phyloP scores from a whole-genome alignment of 2,113 vertebrate species.

The Pleuronectes platessa region DNA sequence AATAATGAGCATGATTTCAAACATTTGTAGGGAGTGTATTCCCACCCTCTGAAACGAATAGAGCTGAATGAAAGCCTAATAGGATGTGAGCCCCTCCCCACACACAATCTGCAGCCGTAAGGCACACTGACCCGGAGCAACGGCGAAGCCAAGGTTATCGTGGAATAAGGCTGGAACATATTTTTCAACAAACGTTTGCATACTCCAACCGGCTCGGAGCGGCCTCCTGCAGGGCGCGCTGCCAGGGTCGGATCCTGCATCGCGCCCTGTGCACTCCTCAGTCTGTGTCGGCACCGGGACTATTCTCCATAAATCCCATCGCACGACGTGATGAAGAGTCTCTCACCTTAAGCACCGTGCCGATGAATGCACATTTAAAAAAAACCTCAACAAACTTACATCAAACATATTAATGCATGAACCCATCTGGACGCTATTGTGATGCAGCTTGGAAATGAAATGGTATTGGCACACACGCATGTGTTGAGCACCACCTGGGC shows the following conservation, averaged over 20 bases:
- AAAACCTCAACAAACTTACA: neutral
- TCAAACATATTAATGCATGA: neutral
- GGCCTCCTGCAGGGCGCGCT: slow-evolving; percentile 20
- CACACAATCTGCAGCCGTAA: slow-evolving; percentile 9
- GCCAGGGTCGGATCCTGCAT: slow-evolving; percentile 13
- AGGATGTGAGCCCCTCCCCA: neutral
- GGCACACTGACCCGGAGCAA: slow-evolving; percentile 29
- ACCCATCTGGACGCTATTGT: neutral
- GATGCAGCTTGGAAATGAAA: slow-evolving; percentile 2
- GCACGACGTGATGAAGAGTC: neutral
- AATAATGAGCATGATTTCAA: neutral
- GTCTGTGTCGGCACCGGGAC: slow-evolving; percentile 15
- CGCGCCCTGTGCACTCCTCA: neutral
- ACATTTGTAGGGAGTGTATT: neutral
- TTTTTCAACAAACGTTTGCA: slow-evolving; percentile 17
- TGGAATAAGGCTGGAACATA: slow-evolving; percentile 29
- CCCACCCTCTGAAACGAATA: neutral
- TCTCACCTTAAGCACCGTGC: neutral
- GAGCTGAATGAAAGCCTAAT: slow-evolving; percentile 6
- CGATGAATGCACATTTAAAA: neutral
- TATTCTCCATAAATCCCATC: neutral
- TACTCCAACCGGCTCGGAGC: neutral
- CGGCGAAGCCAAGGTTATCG: slow-evolving; percentile 2
- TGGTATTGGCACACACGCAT: neutral
- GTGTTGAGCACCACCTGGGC: slow-evolving; percentile 15